Evolutionary conservation across 2,888 invertebrate genomes (phyloP).

Genomic region (Biston betularia): DNA sequence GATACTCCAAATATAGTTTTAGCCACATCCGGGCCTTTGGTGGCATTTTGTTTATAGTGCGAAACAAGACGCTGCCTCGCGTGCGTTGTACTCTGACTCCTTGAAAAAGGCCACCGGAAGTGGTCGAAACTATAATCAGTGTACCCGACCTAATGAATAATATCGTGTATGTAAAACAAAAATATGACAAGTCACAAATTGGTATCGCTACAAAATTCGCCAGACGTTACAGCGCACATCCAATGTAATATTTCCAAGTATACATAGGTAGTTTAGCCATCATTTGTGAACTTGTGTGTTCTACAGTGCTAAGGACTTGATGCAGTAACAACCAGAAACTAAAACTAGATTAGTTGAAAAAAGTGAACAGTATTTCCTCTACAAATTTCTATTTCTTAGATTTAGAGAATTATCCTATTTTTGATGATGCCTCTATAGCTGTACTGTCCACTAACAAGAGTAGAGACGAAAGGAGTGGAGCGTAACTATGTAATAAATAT

Average conservation of each 20-base stretch:
- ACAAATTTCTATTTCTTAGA: slow-evolving; percentile 13
- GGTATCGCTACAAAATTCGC: slow-evolving; percentile 2
- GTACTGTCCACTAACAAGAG: slow-evolving; percentile 15
- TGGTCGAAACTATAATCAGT: too few species aligned
- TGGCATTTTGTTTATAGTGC: too few species aligned
- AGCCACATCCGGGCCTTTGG: too few species aligned
- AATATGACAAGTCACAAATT: too few species aligned
- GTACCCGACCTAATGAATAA: too few species aligned
- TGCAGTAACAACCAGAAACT: slow-evolving; percentile 3
- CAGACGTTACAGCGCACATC: background rate
- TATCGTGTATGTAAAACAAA: too few species aligned
- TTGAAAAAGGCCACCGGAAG: too few species aligned
- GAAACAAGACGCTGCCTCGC: too few species aligned
- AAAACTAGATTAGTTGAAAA: background rate
- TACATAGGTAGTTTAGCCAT: slow-evolving; percentile 5
- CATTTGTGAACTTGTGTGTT: slow-evolving; percentile 17
- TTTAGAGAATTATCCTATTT: slow-evolving; percentile 2
- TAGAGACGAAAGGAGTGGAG: slow-evolving; percentile 32
- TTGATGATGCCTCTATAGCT: slow-evolving; percentile 26
- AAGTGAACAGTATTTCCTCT: slow-evolving; percentile 4
- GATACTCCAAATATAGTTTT: too few species aligned
- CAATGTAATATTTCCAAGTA: background rate
- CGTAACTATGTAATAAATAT: slow-evolving; percentile 33
- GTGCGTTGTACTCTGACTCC: too few species aligned
- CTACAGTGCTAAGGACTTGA: background rate